phyloP scores from a whole-genome alignment of 53 echinoderm and acorn worm genomes.

The Crossaster papposus region DNA sequence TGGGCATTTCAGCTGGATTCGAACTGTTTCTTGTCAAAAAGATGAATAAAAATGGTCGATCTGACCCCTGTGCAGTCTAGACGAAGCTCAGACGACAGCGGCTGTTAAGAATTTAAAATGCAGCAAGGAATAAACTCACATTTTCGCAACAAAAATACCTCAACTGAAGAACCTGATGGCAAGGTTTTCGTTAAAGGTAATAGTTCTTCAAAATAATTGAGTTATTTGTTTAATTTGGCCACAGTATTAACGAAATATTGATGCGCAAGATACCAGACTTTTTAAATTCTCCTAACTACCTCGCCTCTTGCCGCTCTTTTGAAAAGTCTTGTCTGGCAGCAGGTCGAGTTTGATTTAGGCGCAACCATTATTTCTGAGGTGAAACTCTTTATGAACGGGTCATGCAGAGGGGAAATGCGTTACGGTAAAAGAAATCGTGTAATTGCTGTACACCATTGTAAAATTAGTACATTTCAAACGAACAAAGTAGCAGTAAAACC shows the following conservation, averaged over 20 bases:
- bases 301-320: slow-evolving; percentile 53
- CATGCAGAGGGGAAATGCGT: background rate
- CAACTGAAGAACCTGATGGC: background rate
- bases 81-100: slow-evolving; percentile 44
- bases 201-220: background rate
- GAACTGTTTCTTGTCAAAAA: slow-evolving; percentile 38
- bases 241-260: background rate
- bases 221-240: background rate
- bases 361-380: slow-evolving; percentile 51
- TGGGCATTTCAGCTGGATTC: slow-evolving; percentile 40
- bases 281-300: slow-evolving; percentile 54
- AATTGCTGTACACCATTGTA: too few relatives aligned
- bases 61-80: slow-evolving; percentile 53
- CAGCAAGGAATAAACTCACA: background rate
- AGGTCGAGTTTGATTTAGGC: slow-evolving; percentile 55
- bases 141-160: background rate
- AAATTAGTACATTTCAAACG: too few relatives aligned
- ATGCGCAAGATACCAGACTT: slow-evolving; percentile 36
- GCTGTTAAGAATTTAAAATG: slow-evolving; percentile 36
- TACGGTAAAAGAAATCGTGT: background rate
- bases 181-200: background rate
- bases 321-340: slow-evolving; percentile 61
- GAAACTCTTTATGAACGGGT: background rate
- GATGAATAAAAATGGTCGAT: slow-evolving; percentile 53
- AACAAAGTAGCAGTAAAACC: too few relatives aligned